Base-by-base conservation (phyloP, 92 coral and sea anemone species). In the Bergia puertoricense region DNA sequence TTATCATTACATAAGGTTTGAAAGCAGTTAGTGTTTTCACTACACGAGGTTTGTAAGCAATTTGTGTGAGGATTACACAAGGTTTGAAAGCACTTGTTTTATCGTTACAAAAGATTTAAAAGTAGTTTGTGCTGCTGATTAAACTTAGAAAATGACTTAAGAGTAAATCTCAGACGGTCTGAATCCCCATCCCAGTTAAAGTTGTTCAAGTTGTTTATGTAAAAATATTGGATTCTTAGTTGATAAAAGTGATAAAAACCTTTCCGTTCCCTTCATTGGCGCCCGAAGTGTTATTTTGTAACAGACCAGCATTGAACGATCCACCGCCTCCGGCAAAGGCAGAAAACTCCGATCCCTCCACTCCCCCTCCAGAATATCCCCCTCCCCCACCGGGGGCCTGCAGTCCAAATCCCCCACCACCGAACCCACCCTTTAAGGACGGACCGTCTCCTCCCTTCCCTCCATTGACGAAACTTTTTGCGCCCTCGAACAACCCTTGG, bases 301-400 rank as follows among this genome's bases (percentile, higher is more conserved):
- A 36, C 41, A 51, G 20, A 48, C 93, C 93, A 22, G 38, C 50
- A 56, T 91, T 91, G 40, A 67, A 83, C n/a, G 93, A 91, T 3
- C 93, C 93, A 6, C 93, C 93, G 74, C 97, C 97, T 65, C 95
- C 97, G 5, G 95, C 95, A 46, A 62, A 40, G 0, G 91, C 95
- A 7, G 38, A 43, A 0, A 79, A 59, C 15, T 56, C 71, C 45
- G 77, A 86, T 22, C 91, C 95, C 57, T 88, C 82, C 45, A 86
- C 79, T 23, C 97, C 95, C 50, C 97, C 98, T 8, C 98, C 98
- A 45, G 93, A 91, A 84, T 92, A 96, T 38, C 97, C 95, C 50
- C 97, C 98, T 7, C 98, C 98, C 41, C 96, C 96, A 41, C 95
- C 93, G 23, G 95, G 88, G 9, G 8, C 40, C 13, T 50, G 15